phyloP scores from a whole-genome alignment of 2,797 vertebrate genomes.

The Lindbergichthys nudifrons region DNA sequence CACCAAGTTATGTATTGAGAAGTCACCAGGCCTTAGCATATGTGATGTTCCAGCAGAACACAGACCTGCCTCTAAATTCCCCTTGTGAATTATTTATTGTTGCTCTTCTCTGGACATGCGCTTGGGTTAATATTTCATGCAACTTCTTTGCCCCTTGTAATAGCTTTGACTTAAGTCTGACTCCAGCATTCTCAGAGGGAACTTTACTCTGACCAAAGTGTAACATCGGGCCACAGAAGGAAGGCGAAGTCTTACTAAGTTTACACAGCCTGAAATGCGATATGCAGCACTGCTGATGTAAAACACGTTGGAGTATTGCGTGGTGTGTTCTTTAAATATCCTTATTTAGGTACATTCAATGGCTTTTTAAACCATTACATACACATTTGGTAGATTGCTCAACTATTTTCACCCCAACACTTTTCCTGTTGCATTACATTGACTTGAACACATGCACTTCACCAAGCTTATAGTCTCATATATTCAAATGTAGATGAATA shows the following conservation, averaged over 20 bases:
- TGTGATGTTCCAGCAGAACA: slow-evolving; percentile 44
- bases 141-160: slow-evolving; percentile 75
- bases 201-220: slow-evolving; percentile 33
- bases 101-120: slow-evolving; percentile 58
- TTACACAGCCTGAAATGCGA: slow-evolving; percentile 23
- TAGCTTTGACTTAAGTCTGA: slow-evolving; percentile 68
- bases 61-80: slow-evolving; percentile 46
- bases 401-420: not conserved
- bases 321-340: not conserved
- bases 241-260: slow-evolving; percentile 37
- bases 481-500: not conserved
- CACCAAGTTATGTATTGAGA: not conserved
- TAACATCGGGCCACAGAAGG: slow-evolving; percentile 22
- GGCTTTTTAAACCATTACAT: not conserved
- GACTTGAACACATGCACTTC: slow-evolving; percentile 1
- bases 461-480: not conserved
- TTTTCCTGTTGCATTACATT: not conserved
- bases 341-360: not conserved
- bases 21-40: slow-evolving; percentile 18
- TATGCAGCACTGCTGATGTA: slow-evolving; percentile 10
- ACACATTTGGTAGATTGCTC: not conserved
- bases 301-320: not conserved
- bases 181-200: slow-evolving; percentile 40
- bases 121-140: slow-evolving; percentile 79
- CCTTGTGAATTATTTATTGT: slow-evolving; percentile 72